phyloP scores from a whole-genome alignment of 2,888 invertebrate genomes.

The Nemurella pictetii region DNA sequence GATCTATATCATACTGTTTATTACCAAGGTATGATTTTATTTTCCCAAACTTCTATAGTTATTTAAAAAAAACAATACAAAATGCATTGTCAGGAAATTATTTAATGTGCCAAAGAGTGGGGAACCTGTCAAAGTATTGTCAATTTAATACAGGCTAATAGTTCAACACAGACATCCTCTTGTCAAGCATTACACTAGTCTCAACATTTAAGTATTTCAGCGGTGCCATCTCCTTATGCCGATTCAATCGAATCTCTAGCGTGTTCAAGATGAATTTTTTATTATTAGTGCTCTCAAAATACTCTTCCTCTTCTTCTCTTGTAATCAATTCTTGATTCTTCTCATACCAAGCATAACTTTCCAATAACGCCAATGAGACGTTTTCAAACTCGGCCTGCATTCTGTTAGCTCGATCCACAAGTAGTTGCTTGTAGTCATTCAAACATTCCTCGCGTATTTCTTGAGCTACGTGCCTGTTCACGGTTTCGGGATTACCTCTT shows the following conservation, averaged over 20 bases:
- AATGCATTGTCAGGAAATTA: too few species aligned
- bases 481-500: constrained; percentile 41
- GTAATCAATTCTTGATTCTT: constrained; percentile 61
- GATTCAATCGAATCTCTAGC: constrained; percentile 62
- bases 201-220: background rate
- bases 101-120: too few species aligned
- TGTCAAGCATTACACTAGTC: background rate
- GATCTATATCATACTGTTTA: too few species aligned
- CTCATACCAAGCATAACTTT: constrained; percentile 61
- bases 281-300: constrained; percentile 58
- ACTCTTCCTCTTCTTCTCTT: constrained; percentile 62
- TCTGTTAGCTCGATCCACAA: constrained; percentile 64
- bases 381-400: constrained; percentile 69
- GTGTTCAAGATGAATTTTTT: constrained; percentile 57
- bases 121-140: too few species aligned
- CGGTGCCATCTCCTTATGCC: constrained; percentile 51
- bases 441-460: constrained; percentile 63
- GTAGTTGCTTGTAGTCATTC: constrained; percentile 65
- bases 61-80: too few species aligned
- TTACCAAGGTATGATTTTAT: too few species aligned
- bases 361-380: constrained; percentile 58
- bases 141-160: background rate
- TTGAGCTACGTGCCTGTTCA: constrained; percentile 57
- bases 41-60: too few species aligned
- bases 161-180: background rate